Evolutionary conservation across 2,888 invertebrate species (phyloP), one percentile per base, ranked within the genome.

Genomic region (Ernsta delagoae): DNA sequence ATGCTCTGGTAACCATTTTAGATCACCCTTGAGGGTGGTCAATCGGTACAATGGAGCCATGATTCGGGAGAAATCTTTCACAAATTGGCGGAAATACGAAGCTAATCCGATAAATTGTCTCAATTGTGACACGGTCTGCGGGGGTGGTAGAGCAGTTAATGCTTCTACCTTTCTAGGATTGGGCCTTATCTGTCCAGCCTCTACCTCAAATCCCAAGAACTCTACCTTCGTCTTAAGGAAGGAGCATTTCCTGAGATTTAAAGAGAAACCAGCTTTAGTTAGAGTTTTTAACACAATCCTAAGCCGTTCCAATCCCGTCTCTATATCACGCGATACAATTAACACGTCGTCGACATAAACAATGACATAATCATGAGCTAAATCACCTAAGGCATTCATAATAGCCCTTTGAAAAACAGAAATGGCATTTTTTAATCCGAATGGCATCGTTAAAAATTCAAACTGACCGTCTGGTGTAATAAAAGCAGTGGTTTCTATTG

Each of bases 381-480:
- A 12, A 4, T 63, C 54, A 9, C 70, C 69, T 4, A 75, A 50
- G 0, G 75, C 75, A 0, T 70, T 73, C 6, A 60, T 71, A 12
- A 75, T 71, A 3, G 71, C 70, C 1, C 73, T 36, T 59, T 76
- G 75, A 43, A 59, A 75, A 0, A 74, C 73, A 0, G 72, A 45
- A 8, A 56, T 56, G 0, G 77, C 75, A 66, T 82, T 84, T 16
- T 77, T 79, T 5, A 85, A 70, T 5, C 87, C 86, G 77, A 71
- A 71, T 1, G 70, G 68, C 72, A 70, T 72, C 0, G 65, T 48
- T n/a, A 70, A 41, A 50, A 45, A 70, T 39, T 70, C 70, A 7
- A 9, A 69, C 12, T 69, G 63, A 1, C 61, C 65, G 0, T 70
- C 67, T 0, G 61, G 5, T 9, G 65, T 68, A 9, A 70, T 54